Evolutionary conservation across 2,888 invertebrate genomes (phyloP).

Genomic region (Synergus itoensis): DNA sequence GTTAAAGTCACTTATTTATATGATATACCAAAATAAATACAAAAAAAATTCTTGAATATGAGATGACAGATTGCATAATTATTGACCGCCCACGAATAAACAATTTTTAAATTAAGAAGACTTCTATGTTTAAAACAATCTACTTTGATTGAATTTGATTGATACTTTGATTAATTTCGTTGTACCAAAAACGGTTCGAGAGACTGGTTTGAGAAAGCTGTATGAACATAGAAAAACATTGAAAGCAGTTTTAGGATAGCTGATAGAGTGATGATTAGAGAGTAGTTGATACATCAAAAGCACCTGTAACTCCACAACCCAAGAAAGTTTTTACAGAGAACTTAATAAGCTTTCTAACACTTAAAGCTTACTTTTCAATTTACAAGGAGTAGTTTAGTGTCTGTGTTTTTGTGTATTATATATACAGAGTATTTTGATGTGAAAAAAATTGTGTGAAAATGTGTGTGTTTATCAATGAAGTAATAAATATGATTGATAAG

Average conservation of each 20-base stretch:
- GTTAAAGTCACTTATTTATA: no score
- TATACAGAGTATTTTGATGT: slow-evolving; percentile 49
- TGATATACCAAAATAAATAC: no score
- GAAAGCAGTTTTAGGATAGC: slow-evolving; percentile 68
- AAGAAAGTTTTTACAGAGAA: slow-evolving; percentile 53
- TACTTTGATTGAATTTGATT: no score
- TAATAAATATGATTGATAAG: slow-evolving; percentile 22
- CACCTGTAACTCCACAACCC: slow-evolving; percentile 61
- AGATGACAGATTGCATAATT: background rate
- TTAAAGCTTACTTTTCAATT: slow-evolving; percentile 60
- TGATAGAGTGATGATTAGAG: slow-evolving; percentile 52
- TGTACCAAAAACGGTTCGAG: slow-evolving; percentile 39
- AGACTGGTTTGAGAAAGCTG: slow-evolving; percentile 49
- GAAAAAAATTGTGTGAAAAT: background rate
- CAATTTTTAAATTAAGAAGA: no score
- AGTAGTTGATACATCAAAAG: slow-evolving; percentile 64
- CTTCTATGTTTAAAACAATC: background rate
- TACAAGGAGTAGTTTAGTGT: slow-evolving; percentile 4
- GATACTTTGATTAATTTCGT: no score
- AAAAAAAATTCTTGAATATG: no score
- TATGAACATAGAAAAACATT: slow-evolving; percentile 68
- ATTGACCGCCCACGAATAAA: background rate
- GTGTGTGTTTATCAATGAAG: slow-evolving; percentile 11
- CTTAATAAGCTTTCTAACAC: slow-evolving; percentile 68
- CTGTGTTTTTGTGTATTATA: background rate